phyloP scores from a whole-genome alignment of 2,113 vertebrate species.

The Danionella cerebrum region DNA sequence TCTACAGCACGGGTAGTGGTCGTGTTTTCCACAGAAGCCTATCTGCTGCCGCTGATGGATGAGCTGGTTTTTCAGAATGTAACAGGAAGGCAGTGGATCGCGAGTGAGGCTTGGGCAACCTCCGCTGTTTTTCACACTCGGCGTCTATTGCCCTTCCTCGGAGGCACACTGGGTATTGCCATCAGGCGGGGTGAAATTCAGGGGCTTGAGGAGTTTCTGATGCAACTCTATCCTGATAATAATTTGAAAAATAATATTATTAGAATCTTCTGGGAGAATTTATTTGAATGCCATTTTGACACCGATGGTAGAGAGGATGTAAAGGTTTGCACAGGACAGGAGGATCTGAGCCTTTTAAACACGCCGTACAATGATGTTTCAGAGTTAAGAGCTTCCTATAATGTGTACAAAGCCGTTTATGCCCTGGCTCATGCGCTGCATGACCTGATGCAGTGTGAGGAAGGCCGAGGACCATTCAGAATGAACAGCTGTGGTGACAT shows the following conservation, averaged over 20 bases:
- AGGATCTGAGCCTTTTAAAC: conserved; percentile 30
- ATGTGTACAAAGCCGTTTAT: conserved; percentile 50
- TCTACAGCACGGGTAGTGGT: conserved; percentile 13
- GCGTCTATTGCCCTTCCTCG: conserved; percentile 41
- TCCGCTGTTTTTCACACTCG: conserved; percentile 36
- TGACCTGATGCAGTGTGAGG: conserved; percentile 32
- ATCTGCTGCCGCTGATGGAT: conserved; percentile 44
- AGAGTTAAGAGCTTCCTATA: conserved; percentile 36
- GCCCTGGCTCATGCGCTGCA: conserved; percentile 42
- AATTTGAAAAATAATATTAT: conserved; percentile 40
- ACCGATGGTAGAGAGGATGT: not conserved
- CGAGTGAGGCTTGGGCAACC: conserved; percentile 46
- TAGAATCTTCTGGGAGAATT: conserved; percentile 54
- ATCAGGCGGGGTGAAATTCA: conserved; percentile 55
- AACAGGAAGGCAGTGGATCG: conserved; percentile 46
- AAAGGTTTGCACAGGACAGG: conserved; percentile 46
- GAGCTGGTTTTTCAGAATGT: conserved; percentile 41
- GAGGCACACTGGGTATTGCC: conserved; percentile 57
- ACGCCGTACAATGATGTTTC: conserved; percentile 32
- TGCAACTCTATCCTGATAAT: conserved; percentile 33
- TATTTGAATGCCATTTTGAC: conserved; percentile 54
- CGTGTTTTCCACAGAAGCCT: conserved; percentile 28
- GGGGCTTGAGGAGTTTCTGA: conserved; percentile 49
- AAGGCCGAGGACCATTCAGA: conserved; percentile 20
- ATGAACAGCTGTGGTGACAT: not conserved